Conservation (phyloP, 2,888 invertebrate species). For the Tenthredo notha region DNA sequence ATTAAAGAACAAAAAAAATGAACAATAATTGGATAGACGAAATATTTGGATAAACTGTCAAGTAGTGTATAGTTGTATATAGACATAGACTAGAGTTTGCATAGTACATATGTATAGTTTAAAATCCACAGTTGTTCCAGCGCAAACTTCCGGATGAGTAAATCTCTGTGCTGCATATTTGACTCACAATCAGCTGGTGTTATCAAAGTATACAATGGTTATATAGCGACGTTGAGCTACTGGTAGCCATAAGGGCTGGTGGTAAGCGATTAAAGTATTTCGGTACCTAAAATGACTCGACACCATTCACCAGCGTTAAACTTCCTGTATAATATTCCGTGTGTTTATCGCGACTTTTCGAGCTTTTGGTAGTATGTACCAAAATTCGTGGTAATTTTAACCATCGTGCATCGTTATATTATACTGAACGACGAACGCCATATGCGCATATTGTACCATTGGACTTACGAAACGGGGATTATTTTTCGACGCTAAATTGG, state of each 20-base stretch:
- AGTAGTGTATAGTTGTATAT: not conserved
- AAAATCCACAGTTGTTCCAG: constrained; percentile 18
- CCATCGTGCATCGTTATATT: not conserved
- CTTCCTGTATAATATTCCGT: constrained; percentile 6
- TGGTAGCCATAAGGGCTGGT: constrained; percentile 1
- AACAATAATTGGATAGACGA: not conserved
- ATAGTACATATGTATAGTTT: not conserved
- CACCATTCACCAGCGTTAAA: not conserved
- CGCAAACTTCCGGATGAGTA: constrained; percentile 30
- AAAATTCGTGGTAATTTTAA: not conserved
- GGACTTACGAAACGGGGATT: not conserved
- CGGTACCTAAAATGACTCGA: not conserved
- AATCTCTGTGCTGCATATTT: constrained; percentile 24
- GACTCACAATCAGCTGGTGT: constrained; percentile 29
- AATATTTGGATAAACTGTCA: not conserved
- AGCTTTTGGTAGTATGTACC: not conserved
- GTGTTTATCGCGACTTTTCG: constrained; percentile 15
- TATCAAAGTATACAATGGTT: constrained; percentile 40
- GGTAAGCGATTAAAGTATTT: constrained; percentile 7
- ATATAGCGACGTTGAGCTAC: not conserved
- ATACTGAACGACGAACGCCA: not conserved
- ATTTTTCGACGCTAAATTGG: not conserved
- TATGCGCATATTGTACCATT: not conserved
- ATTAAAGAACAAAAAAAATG: not conserved
- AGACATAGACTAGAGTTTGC: not conserved